A percentile compares a stretch with the other conserved stretches of the same genome.
These are phyloP conservation scores for Oscarella lobularis DNA, from an alignment of 37 sponge, comb jelly and placozoan genomes.

Conservation along the genomic window DNA sequence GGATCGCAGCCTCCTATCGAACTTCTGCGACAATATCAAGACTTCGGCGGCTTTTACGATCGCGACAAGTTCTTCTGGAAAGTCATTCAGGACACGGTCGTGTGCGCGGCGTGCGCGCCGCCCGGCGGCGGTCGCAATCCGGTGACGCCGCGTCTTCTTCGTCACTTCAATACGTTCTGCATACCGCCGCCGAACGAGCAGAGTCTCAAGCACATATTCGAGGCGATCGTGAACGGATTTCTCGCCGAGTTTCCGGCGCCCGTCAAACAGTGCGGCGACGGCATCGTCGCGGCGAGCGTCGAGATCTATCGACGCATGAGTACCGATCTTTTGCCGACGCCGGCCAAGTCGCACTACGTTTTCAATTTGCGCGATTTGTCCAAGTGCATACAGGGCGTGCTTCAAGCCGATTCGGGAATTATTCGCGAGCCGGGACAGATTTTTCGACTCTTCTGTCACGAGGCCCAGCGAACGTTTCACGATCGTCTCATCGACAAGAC, in stretches of 20 bases:
- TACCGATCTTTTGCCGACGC: conserved; percentile 93
- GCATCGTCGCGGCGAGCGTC: conserved; percentile 89
- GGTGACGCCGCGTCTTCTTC: conserved; percentile 83
- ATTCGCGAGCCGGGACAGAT: conserved; percentile 82
- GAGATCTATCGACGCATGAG: conserved; percentile 96
- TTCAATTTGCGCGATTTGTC: conserved; percentile 96
- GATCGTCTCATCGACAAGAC: conserved; percentile 83
- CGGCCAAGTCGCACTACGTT: conserved; percentile 96
- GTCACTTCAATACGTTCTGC: conserved; percentile 94
- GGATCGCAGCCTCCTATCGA: conserved; percentile 99
- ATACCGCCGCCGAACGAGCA: conserved; percentile 76
- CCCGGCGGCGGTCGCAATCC: conserved; percentile 98
- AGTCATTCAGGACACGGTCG: conserved; percentile 81
- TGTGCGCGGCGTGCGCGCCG: conserved; percentile 97
- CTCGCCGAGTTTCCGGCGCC: conserved; percentile 83
- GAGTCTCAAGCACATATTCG: conserved; percentile 80
- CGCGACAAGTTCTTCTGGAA: conserved; percentile 99
- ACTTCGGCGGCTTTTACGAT: conserved; percentile 96
- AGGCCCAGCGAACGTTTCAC: conserved; percentile 92
- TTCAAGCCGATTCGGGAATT: conserved; percentile 93
- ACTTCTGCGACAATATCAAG: conserved; percentile 83
- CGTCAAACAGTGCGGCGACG: conserved; percentile 77
- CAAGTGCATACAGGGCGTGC: conserved; percentile 94
- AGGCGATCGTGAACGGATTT: conserved; percentile 78
- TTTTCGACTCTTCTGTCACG: conserved; percentile 91